These are phyloP conservation scores for Bellardia pandia DNA, from an alignment of 2,888 invertebrate species.

Conservation along the genomic window DNA sequence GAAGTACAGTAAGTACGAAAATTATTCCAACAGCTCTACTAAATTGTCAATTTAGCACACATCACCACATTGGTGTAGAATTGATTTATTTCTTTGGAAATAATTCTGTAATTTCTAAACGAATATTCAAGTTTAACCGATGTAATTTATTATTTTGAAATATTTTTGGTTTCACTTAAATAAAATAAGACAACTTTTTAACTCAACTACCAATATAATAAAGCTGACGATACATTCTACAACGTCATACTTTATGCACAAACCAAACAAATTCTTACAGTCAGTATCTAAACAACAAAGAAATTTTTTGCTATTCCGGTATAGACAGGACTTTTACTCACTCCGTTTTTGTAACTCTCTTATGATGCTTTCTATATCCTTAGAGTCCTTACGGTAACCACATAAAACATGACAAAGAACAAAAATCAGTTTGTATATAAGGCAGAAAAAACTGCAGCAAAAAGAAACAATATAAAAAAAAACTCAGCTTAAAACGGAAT, in stretches of 20 bases:
- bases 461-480: constrained; percentile 33
- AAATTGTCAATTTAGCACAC: background rate
- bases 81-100: too few relatives aligned
- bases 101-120: too few relatives aligned
- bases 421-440: constrained; percentile 33
- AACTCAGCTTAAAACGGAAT: constrained; percentile 56
- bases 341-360: background rate
- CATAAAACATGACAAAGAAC: background rate
- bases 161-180: too few relatives aligned
- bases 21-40: background rate
- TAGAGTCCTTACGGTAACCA: background rate
- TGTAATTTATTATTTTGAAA: too few relatives aligned
- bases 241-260: constrained; percentile 32
- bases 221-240: constrained; percentile 38
- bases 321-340: constrained; percentile 48
- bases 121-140: too few relatives aligned
- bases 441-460: background rate
- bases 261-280: constrained; percentile 24
- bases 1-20: constrained; percentile 4
- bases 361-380: background rate
- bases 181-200: background rate
- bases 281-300: constrained; percentile 44
- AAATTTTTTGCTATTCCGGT: constrained; percentile 55
- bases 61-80: too few relatives aligned
- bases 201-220: background rate